phyloP scores from a whole-genome alignment of 2,797 vertebrate genomes.

The Lepilemur ruficaudatus region DNA sequence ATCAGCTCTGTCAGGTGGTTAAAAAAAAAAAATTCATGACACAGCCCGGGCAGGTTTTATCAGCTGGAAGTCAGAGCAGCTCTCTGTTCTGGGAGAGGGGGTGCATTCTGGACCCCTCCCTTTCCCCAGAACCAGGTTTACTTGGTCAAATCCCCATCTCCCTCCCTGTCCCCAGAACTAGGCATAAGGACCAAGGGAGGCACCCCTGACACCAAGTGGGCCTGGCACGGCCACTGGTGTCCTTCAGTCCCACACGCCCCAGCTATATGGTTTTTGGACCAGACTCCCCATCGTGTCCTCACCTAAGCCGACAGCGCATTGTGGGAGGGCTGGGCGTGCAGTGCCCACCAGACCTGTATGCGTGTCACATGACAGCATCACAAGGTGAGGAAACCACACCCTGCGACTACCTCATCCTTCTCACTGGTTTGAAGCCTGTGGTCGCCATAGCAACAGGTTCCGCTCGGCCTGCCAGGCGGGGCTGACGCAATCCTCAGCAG shows the following conservation, averaged over 20 bases:
- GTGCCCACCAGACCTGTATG: background rate
- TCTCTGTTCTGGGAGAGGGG: background rate
- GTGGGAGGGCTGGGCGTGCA: background rate
- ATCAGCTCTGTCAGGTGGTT: background rate
- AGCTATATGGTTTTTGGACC: background rate
- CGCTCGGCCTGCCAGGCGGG: slow-evolving; percentile 65
- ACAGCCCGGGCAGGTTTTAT: background rate
- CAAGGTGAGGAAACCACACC: slow-evolving; percentile 48
- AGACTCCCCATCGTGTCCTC: background rate
- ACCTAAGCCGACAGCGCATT: background rate
- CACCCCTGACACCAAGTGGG: background rate
- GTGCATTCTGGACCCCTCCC: background rate
- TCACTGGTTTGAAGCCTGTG: slow-evolving; percentile 61
- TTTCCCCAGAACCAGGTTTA: background rate
- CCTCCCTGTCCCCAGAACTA: background rate
- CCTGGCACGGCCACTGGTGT: background rate
- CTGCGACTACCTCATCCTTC: slow-evolving; percentile 46
- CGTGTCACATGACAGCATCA: background rate
- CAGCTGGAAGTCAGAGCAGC: background rate
- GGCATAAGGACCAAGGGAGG: background rate
- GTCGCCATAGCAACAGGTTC: slow-evolving; percentile 83
- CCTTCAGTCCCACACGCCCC: background rate
- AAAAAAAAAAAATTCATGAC: background rate
- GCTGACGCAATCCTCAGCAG: slow-evolving; percentile 73
- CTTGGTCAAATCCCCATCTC: slow-evolving; percentile 6